Percentiles rank a stretch among this genome's conserved stretches.
These are phyloP conservation scores for Crax fasciolata DNA, from an alignment of 2,797 vertebrate genomes.

Conservation along the genomic window DNA sequence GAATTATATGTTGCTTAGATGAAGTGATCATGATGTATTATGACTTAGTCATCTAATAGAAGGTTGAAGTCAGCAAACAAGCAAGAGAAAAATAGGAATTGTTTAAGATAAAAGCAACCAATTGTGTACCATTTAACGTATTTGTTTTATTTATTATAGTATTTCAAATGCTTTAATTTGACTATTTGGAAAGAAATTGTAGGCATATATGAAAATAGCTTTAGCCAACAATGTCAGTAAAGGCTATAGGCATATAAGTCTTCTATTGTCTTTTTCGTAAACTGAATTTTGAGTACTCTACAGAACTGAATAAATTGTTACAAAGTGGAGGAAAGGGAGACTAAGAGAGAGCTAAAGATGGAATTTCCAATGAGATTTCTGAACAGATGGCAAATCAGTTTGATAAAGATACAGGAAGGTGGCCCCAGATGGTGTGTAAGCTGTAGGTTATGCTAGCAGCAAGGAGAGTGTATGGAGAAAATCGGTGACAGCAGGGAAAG, in stretches of 20 bases:
- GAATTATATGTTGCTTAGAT: not conserved
- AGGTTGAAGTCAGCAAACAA: not conserved
- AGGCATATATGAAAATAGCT: not conserved
- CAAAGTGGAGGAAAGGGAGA: not conserved
- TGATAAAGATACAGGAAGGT: not conserved
- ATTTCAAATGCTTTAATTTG: not conserved
- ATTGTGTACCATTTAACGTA: not conserved
- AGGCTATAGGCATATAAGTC: not conserved
- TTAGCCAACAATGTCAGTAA: not conserved
- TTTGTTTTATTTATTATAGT: not conserved
- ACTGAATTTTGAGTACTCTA: not conserved
- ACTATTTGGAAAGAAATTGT: not conserved
- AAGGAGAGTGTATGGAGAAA: not conserved
- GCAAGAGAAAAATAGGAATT: not conserved
- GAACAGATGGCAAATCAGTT: conserved; percentile 29
- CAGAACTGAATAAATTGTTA: not conserved
- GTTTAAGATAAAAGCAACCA: not conserved
- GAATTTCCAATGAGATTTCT: not conserved
- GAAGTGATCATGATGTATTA: not conserved
- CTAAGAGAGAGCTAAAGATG: not conserved
- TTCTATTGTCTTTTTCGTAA: not conserved
- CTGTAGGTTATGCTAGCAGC: not conserved
- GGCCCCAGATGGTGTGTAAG: not conserved
- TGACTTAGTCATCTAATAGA: not conserved
- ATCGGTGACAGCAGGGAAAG: not conserved